Evolutionary conservation across 2,888 invertebrate species (phyloP), one percentile per base, ranked within the genome.

Genomic region (Crioceris asparagi): DNA sequence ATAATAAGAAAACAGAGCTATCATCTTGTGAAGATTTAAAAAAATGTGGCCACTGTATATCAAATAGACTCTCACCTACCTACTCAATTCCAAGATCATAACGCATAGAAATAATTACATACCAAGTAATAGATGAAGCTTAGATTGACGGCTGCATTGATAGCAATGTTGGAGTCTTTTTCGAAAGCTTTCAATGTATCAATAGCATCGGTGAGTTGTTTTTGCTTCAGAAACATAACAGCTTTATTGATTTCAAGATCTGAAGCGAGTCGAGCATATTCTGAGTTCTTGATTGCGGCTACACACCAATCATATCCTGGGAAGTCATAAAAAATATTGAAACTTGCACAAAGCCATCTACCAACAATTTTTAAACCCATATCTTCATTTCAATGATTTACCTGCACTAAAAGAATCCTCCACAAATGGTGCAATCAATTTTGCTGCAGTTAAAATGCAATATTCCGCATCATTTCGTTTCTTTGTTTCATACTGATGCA

Each of bases 191-290:
- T 84, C 35, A 92, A 64, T 0, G 86, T 84, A 46, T 86, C 87
- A 35, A 87, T 79, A 0, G 91, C 90, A 62, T 83, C 71, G 33
- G 68, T 69, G 35, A 88, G 74, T 57, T 90, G 83, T 44, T 83
- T 78, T 60, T 86, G 83, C 41, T 84, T 81, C 33, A 91, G 66
- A 60, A 79, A 84, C 59, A 85, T 85, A 44, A 88, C 77, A 0
- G 88, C 88, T 63, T 91, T 91, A 63, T 87, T 90, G 45, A 92
- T 81, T 66, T 93, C 92, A 47, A 93, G 67, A 68, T 85, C 94
- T 51, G 80, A 83, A 29, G 86, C 91, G 46, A 90, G 70, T 59
- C 76, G 75, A 23, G 81, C 75, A 53, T 83, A 86, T 59, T 77
- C 79, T n/a, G 94, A 92, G 31, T 83, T 81, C 59, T 92, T 90